Evolutionary conservation across 2,797 vertebrate genomes (phyloP).

Genomic region (Halcyon smyrnensis): DNA sequence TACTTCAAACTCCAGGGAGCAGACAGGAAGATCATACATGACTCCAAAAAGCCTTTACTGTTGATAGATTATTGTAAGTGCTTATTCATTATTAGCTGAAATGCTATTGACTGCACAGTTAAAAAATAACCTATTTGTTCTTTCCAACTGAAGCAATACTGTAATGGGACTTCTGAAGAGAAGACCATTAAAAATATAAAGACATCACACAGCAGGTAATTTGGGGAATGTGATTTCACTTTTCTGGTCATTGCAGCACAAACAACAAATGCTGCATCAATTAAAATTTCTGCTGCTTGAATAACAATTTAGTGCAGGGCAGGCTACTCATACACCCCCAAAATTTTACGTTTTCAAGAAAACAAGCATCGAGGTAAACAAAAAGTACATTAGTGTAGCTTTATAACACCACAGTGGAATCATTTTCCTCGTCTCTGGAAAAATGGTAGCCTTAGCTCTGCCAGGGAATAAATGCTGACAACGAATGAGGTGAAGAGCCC

Average conservation of each 20-base stretch:
- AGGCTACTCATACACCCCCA: neutral
- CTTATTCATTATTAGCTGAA: constrained; percentile 70
- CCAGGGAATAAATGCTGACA: neutral
- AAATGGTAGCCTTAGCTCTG: neutral
- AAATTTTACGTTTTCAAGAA: neutral
- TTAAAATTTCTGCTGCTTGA: constrained; percentile 10
- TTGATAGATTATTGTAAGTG: constrained; percentile 70
- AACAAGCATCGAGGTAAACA: neutral
- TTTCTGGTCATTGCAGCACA: constrained; percentile 29
- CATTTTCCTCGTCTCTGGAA: neutral
- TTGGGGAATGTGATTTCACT: constrained; percentile 30
- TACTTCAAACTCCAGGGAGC: constrained; percentile 53
- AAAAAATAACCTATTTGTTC: constrained; percentile 73
- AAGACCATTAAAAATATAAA: constrained; percentile 56
- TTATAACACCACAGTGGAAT: neutral
- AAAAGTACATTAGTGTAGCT: neutral
- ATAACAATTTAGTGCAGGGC: neutral
- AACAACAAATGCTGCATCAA: constrained; percentile 47
- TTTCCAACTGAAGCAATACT: constrained; percentile 60
- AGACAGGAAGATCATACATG: constrained; percentile 74
- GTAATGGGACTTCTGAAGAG: constrained; percentile 37
- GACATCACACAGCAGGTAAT: constrained; percentile 41
- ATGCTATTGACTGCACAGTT: constrained; percentile 61
- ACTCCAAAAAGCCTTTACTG: constrained; percentile 61
- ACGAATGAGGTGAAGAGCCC: neutral